Percentiles rank a stretch among this genome's conserved stretches.
Evolutionary conservation across 2,888 invertebrate species (phyloP).

Genomic region (Meganola albula): DNA sequence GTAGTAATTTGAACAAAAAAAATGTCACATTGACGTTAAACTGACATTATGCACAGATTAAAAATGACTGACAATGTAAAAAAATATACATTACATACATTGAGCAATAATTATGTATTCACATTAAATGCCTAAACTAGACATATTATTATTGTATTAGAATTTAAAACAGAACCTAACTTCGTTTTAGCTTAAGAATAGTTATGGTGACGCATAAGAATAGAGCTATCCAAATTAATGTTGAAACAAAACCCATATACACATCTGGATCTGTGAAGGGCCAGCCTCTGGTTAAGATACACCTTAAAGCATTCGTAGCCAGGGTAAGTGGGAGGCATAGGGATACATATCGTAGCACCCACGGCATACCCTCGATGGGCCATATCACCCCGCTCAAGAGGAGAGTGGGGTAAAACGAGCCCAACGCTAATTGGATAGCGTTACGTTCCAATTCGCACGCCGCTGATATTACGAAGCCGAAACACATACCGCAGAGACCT

Average conservation of each 20-base stretch:
- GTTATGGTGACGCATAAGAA: constrained; percentile 88
- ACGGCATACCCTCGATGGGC: constrained; percentile 97
- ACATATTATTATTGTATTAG: constrained; percentile 18
- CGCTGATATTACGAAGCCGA: constrained; percentile 95
- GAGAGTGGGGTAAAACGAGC: constrained; percentile 96
- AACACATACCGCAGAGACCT: constrained; percentile 96
- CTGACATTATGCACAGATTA: no score
- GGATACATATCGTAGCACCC: constrained; percentile 88
- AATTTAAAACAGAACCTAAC: constrained; percentile 62
- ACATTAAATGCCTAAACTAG: constrained; percentile 14
- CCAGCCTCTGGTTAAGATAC: constrained; percentile 94
- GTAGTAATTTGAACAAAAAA: no score
- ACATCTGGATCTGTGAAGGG: constrained; percentile 87
- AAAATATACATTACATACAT: not conserved
- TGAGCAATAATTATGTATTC: not conserved
- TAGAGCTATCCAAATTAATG: constrained; percentile 89
- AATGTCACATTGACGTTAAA: no score
- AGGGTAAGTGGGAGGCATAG: constrained; percentile 91
- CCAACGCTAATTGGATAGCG: constrained; percentile 94
- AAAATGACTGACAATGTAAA: not conserved
- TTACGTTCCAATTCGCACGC: constrained; percentile 94
- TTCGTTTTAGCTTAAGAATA: constrained; percentile 88
- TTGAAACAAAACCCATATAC: constrained; percentile 91
- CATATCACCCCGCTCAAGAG: constrained; percentile 96
- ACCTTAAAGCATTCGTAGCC: constrained; percentile 93